Evolutionary conservation across 1,140 invertebrate species (phyloP), one percentile per base, ranked within the genome.

Genomic region (Adelges cooleyi): DNA sequence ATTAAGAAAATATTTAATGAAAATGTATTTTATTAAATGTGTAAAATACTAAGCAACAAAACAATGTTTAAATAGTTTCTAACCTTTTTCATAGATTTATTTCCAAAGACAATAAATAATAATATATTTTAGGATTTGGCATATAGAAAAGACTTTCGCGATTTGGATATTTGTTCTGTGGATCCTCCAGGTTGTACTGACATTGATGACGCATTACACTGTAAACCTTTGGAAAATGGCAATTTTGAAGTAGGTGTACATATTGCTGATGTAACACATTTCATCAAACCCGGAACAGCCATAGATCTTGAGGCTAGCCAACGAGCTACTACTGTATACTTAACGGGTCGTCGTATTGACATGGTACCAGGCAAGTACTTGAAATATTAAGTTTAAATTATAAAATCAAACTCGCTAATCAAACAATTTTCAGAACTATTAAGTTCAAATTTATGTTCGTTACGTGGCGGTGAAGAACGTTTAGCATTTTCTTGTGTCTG

Each of bases 161-260:
- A 91, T 65, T 72, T 96, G 8, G 82, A 86, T 71, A 84, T 99
- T 33, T 98, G 95, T 72, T 98, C 94, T 2, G 95, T 99, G 0
- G 96, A 99, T 81, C 96, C 96, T 23, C 93, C 93, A 1, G 95
- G 95, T 0, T 99, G 96, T 77, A 99, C 96, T 2, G 96, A 99
- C 75, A 99, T 99, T 69, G 97, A 99, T 76, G 97, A 99, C 78
- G 96, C 96, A 0, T 76, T 99, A 1, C 97, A 99, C 76, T 97
- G 92, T 71, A 77, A 83, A 42, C 72, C 79, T 29, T 73, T 95
- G 17, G 77, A 80, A 0, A 87, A 89, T 74, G 86, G 84, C 3
- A 90, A 90, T 69, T 80, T 81, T 33, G 86, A 95, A 77, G 79
- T 95, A 67, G 94, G 93, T 9, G 94, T 98, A 0, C 94, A 97